Conservation (phyloP, 2,113 vertebrate genomes). For the Smithornis capensis region DNA sequence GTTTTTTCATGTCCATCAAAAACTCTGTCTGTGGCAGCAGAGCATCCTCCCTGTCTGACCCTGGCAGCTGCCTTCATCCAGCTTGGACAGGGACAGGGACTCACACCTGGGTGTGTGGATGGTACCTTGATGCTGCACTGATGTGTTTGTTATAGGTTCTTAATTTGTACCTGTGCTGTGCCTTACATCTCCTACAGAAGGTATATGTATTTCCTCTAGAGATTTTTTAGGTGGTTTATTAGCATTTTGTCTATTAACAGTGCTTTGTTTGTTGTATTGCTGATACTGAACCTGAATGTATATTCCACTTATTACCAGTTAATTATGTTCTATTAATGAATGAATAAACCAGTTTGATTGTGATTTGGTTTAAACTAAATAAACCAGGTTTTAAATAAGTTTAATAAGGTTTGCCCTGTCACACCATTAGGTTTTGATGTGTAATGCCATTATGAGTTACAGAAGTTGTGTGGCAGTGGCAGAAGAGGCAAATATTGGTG, state of each 20-base stretch:
- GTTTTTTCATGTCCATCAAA: not conserved
- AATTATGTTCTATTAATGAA: not conserved
- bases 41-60: not conserved
- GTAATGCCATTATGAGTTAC: not conserved
- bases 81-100: rapidly evolving
- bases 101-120: rapidly evolving
- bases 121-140: too few relatives aligned
- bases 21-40: not conserved
- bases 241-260: not conserved
- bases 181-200: not conserved
- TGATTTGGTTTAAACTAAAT: not conserved
- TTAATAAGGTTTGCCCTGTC: too few relatives aligned
- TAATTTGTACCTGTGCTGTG: too few relatives aligned
- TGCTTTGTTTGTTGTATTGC: not conserved
- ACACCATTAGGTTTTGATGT: not conserved
- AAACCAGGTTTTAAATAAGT: not conserved
- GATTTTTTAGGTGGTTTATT: not conserved
- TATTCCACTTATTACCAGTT: not conserved
- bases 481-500: not conserved
- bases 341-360: not conserved
- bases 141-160: too few relatives aligned
- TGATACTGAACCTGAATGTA: not conserved
- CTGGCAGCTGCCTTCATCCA: not conserved
- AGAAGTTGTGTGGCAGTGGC: not conserved
- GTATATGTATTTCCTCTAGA: not conserved